These are phyloP conservation scores for Osmerus mordax DNA, from an alignment of 2,113 vertebrate species.

Conservation along the genomic window DNA sequence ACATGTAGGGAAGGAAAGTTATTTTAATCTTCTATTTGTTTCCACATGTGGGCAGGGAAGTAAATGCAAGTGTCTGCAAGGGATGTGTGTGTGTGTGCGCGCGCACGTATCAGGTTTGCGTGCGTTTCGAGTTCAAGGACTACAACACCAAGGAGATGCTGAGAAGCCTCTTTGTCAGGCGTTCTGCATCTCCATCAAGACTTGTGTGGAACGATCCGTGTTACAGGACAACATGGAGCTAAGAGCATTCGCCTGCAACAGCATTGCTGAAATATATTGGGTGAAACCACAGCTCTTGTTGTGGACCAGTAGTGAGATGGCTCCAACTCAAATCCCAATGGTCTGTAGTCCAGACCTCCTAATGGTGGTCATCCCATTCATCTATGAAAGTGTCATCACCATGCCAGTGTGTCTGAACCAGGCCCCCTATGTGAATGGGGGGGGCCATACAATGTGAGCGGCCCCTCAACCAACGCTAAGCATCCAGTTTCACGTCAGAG, in stretches of 20 bases:
- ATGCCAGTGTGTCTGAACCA: constrained; percentile 5
- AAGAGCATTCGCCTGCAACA: no score
- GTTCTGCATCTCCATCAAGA: no score
- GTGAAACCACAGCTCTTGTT: no score
- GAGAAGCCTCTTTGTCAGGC: no score
- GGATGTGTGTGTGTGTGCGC: background rate
- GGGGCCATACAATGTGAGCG: constrained; percentile 5
- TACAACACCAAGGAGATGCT: no score
- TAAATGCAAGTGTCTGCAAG: background rate
- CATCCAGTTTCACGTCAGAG: constrained; percentile 52
- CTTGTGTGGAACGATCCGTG: no score
- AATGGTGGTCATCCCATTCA: background rate
- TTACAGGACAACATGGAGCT: no score
- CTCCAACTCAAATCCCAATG: background rate
- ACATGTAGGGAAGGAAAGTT: constrained; percentile 26
- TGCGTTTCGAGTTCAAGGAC: no score
- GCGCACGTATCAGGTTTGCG: no score
- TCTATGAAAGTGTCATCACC: background rate
- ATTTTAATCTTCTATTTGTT: background rate
- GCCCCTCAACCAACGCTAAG: constrained; percentile 22
- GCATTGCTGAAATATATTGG: no score
- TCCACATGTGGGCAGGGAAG: constrained; percentile 10
- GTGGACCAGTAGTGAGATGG: background rate
- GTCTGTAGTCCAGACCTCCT: no score
- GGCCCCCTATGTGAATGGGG: constrained; percentile 7